Percentiles rank a stretch among this genome's conserved stretches.
These are phyloP conservation scores for Amphimallon solstitiale DNA, from an alignment of 2,888 invertebrate genomes.

Conservation along the genomic window DNA sequence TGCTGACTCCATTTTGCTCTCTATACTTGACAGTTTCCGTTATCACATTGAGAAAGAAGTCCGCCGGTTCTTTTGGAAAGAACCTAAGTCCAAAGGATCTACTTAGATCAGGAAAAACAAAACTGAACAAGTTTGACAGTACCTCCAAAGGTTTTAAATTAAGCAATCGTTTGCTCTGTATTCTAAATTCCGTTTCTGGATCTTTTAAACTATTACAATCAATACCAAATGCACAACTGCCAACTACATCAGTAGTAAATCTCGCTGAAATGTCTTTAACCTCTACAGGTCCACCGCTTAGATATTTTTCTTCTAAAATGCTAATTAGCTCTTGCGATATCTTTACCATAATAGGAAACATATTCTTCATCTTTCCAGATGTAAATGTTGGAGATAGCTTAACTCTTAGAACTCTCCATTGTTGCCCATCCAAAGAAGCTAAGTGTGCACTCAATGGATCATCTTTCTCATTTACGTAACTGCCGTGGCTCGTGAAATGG, in stretches of 20 bases:
- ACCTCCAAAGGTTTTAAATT: background rate
- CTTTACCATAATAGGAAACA: slow-evolving; percentile 40
- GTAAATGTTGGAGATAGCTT: slow-evolving; percentile 46
- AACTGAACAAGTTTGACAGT: slow-evolving; percentile 9
- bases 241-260: slow-evolving; percentile 69
- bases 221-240: slow-evolving; percentile 69
- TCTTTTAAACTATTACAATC: slow-evolving; percentile 68
- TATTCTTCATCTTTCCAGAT: slow-evolving; percentile 45
- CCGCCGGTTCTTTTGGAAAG: slow-evolving; percentile 48
- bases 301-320: slow-evolving; percentile 4
- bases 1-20: slow-evolving; percentile 60
- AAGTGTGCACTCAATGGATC: slow-evolving; percentile 69
- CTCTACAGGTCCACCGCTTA: slow-evolving; percentile 32
- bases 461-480: slow-evolving; percentile 66
- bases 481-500: slow-evolving; percentile 70
- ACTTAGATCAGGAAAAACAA: slow-evolving; percentile 44
- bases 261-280: slow-evolving; percentile 64
- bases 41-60: slow-evolving; percentile 64
- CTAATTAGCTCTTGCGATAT: slow-evolving; percentile 32
- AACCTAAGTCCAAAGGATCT: slow-evolving; percentile 45
- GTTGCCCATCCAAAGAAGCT: slow-evolving; percentile 66
- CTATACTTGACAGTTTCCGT: slow-evolving; percentile 62
- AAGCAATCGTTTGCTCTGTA: slow-evolving; percentile 43
- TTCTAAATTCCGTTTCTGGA: slow-evolving; percentile 65
- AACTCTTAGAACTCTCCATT: slow-evolving; percentile 66